Evolutionary conservation across 2,113 vertebrate species (phyloP), one percentile per base, ranked within the genome.

Genomic region (Scomber colias): DNA sequence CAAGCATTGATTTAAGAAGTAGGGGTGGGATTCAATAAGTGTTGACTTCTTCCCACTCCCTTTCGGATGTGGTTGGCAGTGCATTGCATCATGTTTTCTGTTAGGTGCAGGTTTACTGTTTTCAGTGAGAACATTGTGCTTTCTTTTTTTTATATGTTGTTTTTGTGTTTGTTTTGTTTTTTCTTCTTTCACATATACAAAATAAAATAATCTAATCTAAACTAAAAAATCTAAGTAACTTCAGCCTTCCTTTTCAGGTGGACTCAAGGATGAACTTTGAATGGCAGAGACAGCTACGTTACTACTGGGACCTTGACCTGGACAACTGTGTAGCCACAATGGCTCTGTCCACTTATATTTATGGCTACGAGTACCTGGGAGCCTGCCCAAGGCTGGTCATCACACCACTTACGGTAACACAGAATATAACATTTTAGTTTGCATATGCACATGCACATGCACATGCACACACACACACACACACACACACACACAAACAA

Each of bases 361-460:
- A 97, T 35, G 96, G 93, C 56, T 97, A 96, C 57, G 95, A 96
- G 79, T 97, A 97, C 75, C 87, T 97, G 72, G 96, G 95, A 45
- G 94, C 95, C 8, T 96, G 95, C 53, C 94, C 96, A 5, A 94
- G 95, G 69, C 88, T 97, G 66, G 95, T 96, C 64, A 96, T 96
- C 77, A 97, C 94, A 2, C 95, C 94, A 5, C 94, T 96, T 54
- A 96, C 95, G 10, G 95, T 96, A 89, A 77, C 35, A 69, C 35
- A 67, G 27, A 15, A 11, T 11, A 59, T 11, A 48, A 0, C 12
- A 56, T 31, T 5, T n/a, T 40, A 40, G 35, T 7, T 40, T 40
- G 35, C 8, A 40, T 9, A 40, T 40, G 35, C 3, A 19, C 16
- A 35, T 6, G 19, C 46, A 68, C 21, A 68, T 27, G 27, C 14